Evolutionary conservation across 2,113 vertebrate genomes (phyloP), one percentile per base, ranked within the genome.

Genomic region (Lophochroa leadbeateri): DNA sequence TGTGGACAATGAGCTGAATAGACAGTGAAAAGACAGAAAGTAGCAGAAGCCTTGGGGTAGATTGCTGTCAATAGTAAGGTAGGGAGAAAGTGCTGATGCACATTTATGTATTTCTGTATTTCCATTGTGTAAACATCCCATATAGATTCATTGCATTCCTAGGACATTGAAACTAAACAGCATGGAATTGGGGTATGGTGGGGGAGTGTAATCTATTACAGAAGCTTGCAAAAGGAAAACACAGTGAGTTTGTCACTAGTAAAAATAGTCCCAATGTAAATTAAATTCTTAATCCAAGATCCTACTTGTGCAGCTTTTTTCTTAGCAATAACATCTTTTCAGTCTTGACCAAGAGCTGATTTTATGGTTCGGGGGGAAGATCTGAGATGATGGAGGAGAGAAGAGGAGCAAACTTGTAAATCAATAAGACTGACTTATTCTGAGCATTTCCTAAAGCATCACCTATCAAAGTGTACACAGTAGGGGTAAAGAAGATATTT

Each of bases 181-280:
- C 17, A 0, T 53, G 77, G 41, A 78, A 31, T 33, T 10, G 8
- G 49, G 18, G 11, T 50, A 3, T 0, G 0, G 47, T 27, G 29
- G 35, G 6, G 29, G 75, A 21, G 7, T 61, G 35, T n/a, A 8
- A 67, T 16, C 53, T 65, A 20, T 28, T 41, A 20, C 11, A 41
- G 41, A n/a, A 37, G 20, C 39, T 77, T 68, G 13, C 17, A 44
- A 0, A 11, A 53, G 61, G 74, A 75, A 84, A 78, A 78, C 46
- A 39, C 7, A 13, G 27, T 0, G 4, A 17, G 37, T 55, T 83
- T 79, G 46, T 76, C 47, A 27, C 25, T 13, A 21, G 61, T 55
- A 43, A 63, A 57, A 57, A 8, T 19, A 43, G 13, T 31, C 23
- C n/a, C 47, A 11, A 18, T 37, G 49, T 25, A 61, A 69, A 46